phyloP scores from a whole-genome alignment of 2,113 vertebrate genomes.

The Neofelis nebulosa region DNA sequence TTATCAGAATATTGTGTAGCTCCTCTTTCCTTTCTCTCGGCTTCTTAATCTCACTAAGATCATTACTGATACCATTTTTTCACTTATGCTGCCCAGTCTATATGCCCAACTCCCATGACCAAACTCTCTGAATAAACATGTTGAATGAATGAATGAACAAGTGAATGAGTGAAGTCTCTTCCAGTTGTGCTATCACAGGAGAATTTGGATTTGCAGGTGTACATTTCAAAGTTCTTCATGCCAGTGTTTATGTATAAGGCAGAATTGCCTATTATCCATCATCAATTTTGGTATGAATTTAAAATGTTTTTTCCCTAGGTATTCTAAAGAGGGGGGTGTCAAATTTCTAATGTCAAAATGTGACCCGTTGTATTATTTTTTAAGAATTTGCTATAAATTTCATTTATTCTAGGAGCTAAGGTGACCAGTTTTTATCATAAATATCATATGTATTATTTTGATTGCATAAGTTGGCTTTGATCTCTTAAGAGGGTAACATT shows the following conservation, averaged over 20 bases:
- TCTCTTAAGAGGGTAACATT: not conserved
- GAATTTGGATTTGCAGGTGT: constrained; percentile 26
- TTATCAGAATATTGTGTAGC: not conserved
- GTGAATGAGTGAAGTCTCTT: not conserved
- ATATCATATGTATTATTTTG: constrained; percentile 28
- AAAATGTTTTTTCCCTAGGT: not conserved
- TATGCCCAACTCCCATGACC: not conserved
- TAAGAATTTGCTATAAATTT: constrained; percentile 52
- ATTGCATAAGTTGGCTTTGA: not conserved
- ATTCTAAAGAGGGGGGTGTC: constrained; percentile 17
- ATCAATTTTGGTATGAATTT: constrained; percentile 7
- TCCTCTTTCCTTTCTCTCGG: not conserved
- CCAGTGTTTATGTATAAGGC: not conserved
- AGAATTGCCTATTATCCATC: constrained; percentile 22
- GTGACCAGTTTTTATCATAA: not conserved
- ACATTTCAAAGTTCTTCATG: not conserved
- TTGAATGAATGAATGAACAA: not conserved
- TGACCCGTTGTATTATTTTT: constrained; percentile 33
- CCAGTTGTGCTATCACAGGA: not conserved
- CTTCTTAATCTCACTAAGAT: constrained; percentile 18
- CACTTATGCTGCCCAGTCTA: not conserved
- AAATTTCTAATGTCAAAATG: constrained; percentile 25
- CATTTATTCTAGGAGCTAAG: constrained; percentile 17
- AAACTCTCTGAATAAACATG: not conserved
- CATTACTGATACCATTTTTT: not conserved